Base-by-base conservation (phyloP, 2,888 invertebrate species). In the Caenorhabditis sulstoni region DNA sequence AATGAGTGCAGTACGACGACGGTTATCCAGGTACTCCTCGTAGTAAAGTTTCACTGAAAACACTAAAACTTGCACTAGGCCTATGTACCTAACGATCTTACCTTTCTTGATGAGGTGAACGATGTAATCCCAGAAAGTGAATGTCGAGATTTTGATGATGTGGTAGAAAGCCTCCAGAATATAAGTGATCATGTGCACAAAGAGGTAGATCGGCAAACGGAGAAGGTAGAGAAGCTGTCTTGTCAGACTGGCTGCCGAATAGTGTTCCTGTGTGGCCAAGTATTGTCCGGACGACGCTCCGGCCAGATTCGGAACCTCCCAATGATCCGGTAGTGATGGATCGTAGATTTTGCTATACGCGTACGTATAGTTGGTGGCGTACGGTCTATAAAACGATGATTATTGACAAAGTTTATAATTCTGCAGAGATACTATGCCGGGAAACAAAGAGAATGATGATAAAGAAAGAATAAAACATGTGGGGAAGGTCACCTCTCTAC, bases 301-400 rank as follows among this genome's bases (percentile, higher is more conserved):
- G 9, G 55, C 66, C n/a, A 82, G 55, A 61, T 83, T 83, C 0
- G 82, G 82, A 1, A 83, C 81, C 61, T 81, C 81, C 82, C 82
- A 83, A 41, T 67, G 71, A 58, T 79, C 75, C 18, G 81, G 78
- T 16, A 78, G 37, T 9, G 71, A 50, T 37, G 67, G 79, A 49
- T 79, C 79, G 73, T 79, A 79, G 39, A 79, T 66, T 18, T 71
- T 64, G 29, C 73, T 67, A 53, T 81, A 71, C 7, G 83, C 81
- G 73, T 85, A 85, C 22, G 85, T 85, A 62, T 85, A 85, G 47
- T 80, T 77, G 22, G 85, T 85, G 50, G 78, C 75, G 74, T 76
- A 81, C 18, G 83, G 83, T 47, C 85, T 85, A 45, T 37, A 80
- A 78, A 55, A 23, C 18, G 4, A 16, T 47, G 3, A 9, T 47